Conservation (phyloP, 1,140 invertebrate species). For the Sycobia sp. region DNA sequence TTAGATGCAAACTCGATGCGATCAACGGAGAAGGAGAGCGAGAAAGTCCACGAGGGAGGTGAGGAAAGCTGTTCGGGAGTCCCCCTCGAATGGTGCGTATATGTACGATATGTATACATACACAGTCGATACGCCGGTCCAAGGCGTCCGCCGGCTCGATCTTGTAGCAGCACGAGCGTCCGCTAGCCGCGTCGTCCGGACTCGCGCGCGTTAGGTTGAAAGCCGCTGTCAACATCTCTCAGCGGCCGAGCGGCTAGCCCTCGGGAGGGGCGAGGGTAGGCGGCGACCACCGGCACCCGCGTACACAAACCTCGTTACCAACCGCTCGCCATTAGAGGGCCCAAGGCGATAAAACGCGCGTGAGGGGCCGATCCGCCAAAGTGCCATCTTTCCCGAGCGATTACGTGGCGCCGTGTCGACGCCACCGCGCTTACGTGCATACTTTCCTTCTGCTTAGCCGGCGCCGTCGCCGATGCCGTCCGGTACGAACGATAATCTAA, state of each 20-base stretch:
- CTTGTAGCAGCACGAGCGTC: neutral
- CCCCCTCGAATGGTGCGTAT: no score
- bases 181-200: neutral
- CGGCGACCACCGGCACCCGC: neutral
- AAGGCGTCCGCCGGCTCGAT: conserved; percentile 18
- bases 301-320: conserved; percentile 60
- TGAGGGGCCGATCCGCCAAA: conserved; percentile 48
- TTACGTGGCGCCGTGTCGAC: conserved; percentile 56
- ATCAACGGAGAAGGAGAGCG: no score
- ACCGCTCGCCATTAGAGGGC: conserved; percentile 61
- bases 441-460: conserved; percentile 50
- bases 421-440: conserved; percentile 47
- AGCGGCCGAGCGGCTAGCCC: conserved; percentile 33
- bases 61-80: no score
- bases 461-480: neutral
- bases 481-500: conserved; percentile 24
- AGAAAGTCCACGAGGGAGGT: no score
- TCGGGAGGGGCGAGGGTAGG: no score
- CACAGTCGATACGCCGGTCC: no score
- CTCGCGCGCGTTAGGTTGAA: conserved; percentile 50
- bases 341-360: conserved; percentile 59
- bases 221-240: conserved; percentile 64
- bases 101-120: no score
- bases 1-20: neutral
- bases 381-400: conserved; percentile 62